phyloP scores from a whole-genome alignment of 2,888 invertebrate genomes.

The Drosophila yooni region DNA sequence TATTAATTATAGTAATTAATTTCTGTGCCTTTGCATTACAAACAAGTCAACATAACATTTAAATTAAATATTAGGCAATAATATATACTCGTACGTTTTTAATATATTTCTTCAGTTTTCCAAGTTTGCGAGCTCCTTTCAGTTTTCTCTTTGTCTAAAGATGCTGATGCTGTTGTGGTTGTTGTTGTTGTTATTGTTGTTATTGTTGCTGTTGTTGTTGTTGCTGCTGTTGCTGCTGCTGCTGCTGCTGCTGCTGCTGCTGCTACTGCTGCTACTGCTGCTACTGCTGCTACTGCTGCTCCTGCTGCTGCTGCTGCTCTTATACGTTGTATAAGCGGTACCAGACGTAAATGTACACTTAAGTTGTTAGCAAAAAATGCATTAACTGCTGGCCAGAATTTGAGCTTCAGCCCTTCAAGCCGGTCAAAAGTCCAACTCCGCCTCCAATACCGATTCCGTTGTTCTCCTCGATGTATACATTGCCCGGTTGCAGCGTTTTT shows the following conservation, averaged over 20 bases:
- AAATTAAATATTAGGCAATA: slow-evolving; percentile 70
- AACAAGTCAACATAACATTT: slow-evolving; percentile 84
- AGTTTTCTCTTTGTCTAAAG: slow-evolving; percentile 26
- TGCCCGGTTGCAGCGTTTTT: slow-evolving; percentile 83
- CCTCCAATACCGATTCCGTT: slow-evolving; percentile 59
- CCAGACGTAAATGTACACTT: slow-evolving; percentile 42
- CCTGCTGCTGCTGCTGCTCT: slow-evolving; percentile 12
- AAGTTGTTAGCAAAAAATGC: slow-evolving; percentile 44
- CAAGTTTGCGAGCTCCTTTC: slow-evolving; percentile 27
- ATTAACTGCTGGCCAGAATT: slow-evolving; percentile 2
- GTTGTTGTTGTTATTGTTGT: background rate
- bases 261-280: background rate
- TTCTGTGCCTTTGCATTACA: slow-evolving; percentile 77
- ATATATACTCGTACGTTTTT: slow-evolving; percentile 37
- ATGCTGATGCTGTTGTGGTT: background rate
- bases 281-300: background rate
- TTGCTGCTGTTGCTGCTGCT: background rate
- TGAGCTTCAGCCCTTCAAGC: slow-evolving; percentile 76
- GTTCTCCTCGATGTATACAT: slow-evolving; percentile 84
- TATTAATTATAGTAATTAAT: slow-evolving; percentile 49
- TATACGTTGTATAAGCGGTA: slow-evolving; percentile 9
- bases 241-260: too few species aligned
- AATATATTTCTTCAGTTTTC: slow-evolving; percentile 10
- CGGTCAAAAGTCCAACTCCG: slow-evolving; percentile 31
- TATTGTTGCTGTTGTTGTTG: background rate